Conservation (phyloP, 1,140 invertebrate species). For the Drosophila miranda region DNA sequence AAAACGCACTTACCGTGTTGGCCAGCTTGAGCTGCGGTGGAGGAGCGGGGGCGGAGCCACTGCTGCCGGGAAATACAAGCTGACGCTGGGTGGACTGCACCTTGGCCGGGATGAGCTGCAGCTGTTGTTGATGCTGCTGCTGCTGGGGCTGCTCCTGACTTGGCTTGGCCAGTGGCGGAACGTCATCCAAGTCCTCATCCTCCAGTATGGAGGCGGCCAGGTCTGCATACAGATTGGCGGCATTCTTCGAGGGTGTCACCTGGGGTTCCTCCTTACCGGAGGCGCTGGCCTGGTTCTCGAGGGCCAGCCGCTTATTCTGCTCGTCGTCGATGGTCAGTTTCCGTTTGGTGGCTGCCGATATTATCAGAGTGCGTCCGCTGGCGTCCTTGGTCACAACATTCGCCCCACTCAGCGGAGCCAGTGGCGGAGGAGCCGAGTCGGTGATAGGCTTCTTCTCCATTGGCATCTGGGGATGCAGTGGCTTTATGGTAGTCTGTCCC, state of each 20-base stretch:
- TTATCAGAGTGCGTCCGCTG: conserved; percentile 82
- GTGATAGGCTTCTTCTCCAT: conserved; percentile 69
- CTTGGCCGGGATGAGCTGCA: conserved; percentile 67
- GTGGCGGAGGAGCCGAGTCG: conserved; percentile 83
- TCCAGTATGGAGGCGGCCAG: conserved; percentile 88
- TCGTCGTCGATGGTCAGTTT: conserved; percentile 83
- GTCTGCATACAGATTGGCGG: conserved; percentile 88
- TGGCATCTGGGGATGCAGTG: conserved; percentile 66
- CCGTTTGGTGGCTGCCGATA: conserved; percentile 69
- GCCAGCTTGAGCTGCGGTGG: conserved; percentile 68
- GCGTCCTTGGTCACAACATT: conserved; percentile 73
- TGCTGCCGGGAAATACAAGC: conserved; percentile 51
- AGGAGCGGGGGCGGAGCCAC: conserved; percentile 22
- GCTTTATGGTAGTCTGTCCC: conserved; percentile 81
- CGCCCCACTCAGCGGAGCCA: conserved; percentile 82
- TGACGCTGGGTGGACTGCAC: conserved; percentile 58
- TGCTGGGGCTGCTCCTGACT: conserved; percentile 56
- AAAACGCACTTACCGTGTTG: conserved; percentile 5
- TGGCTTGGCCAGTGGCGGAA: conserved; percentile 58
- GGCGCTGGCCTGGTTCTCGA: conserved; percentile 54
- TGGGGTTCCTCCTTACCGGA: conserved; percentile 72
- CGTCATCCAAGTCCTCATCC: conserved; percentile 86
- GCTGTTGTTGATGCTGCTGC: conserved; percentile 27
- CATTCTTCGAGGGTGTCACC: conserved; percentile 86
- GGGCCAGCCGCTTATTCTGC: conserved; percentile 76